A percentile compares a stretch with the other conserved stretches of the same genome.
Evolutionary conservation across 2,797 vertebrate species (phyloP).

Genomic region (Podarcis siculus): DNA sequence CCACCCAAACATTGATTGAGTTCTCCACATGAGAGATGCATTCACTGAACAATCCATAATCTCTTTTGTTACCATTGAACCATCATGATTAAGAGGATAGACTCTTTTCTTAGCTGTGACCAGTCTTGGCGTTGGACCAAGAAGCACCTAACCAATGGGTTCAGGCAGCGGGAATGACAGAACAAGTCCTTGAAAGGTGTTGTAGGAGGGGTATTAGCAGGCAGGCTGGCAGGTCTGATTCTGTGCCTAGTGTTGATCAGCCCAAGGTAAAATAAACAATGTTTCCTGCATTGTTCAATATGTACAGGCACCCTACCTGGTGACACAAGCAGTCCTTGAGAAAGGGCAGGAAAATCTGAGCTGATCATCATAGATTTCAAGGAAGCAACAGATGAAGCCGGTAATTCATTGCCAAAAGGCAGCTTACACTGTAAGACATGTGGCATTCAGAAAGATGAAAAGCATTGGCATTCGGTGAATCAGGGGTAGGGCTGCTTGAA

Average conservation of each 20-base stretch:
- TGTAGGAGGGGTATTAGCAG: background rate
- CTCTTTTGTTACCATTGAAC: background rate
- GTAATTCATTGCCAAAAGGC: background rate
- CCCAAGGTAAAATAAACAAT: background rate
- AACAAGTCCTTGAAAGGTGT: background rate
- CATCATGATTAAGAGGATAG: background rate
- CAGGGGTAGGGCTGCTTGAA: background rate
- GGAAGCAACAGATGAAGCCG: background rate
- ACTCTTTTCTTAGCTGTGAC: too few species aligned
- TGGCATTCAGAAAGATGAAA: background rate
- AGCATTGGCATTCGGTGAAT: background rate
- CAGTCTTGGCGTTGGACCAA: background rate
- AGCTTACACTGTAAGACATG: background rate
- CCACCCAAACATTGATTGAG: background rate
- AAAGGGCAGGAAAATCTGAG: background rate
- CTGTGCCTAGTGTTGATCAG: background rate
- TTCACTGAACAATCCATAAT: background rate
- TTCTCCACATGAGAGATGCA: background rate
- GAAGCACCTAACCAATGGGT: background rate
- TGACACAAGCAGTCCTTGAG: background rate
- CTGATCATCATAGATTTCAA: background rate
- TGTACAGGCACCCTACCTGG: background rate
- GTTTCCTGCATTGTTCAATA: background rate
- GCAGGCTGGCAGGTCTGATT: background rate
- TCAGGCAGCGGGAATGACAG: rapidly evolving